These are phyloP conservation scores for Agonum fuliginosum DNA, from an alignment of 2,888 invertebrate genomes.

Conservation along the genomic window DNA sequence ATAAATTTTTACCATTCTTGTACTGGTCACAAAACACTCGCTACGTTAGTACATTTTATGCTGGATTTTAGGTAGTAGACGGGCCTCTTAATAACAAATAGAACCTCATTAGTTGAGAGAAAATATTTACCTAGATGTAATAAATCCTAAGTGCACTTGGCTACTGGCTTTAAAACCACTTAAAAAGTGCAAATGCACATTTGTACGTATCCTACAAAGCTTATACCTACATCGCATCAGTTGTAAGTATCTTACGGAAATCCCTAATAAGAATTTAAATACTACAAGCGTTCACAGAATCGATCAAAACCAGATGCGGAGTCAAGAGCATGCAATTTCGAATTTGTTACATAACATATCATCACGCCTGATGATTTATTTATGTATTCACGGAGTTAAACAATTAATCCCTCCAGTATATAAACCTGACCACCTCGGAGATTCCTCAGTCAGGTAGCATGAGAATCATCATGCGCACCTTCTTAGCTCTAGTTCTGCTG, in stretches of 20 bases:
- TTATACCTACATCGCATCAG: background rate
- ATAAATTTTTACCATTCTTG: no score
- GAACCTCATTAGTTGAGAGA: no score
- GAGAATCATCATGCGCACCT: slow-evolving; percentile 36
- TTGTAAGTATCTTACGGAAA: slow-evolving; percentile 31
- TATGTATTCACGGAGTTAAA: slow-evolving; percentile 50
- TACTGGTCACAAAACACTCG: no score
- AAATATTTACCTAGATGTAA: background rate
- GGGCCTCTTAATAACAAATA: no score
- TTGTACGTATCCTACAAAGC: no score
- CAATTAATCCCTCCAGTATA: slow-evolving; percentile 29
- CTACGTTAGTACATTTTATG: no score
- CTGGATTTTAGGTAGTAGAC: no score
- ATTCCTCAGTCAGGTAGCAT: slow-evolving; percentile 33
- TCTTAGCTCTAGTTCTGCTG: slow-evolving; percentile 31
- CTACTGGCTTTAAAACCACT: background rate
- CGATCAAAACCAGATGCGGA: slow-evolving; percentile 39
- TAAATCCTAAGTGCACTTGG: background rate
- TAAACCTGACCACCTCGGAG: slow-evolving; percentile 9
- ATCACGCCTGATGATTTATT: slow-evolving; percentile 52
- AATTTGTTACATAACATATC: slow-evolving; percentile 56
- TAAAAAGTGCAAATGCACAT: background rate
- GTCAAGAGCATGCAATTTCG: slow-evolving; percentile 49
- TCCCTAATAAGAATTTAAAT: slow-evolving; percentile 35
- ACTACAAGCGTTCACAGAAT: slow-evolving; percentile 36